Base-by-base conservation (phyloP, 2,888 invertebrate species). In the Orthosia gothica region DNA sequence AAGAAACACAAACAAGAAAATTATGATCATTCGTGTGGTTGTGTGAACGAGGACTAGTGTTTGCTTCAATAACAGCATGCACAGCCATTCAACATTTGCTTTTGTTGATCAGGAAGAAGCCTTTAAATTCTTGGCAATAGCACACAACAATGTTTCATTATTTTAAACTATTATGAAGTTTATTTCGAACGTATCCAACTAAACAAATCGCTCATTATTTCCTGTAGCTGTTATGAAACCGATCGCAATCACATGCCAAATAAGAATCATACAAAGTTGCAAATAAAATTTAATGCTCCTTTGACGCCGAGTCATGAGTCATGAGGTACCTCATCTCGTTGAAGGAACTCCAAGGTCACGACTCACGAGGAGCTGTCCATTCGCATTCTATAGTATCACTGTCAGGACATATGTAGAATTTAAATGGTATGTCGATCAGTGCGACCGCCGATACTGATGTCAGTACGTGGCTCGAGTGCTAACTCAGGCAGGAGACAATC, bases 311-410 rank as follows among this genome's bases (percentile, higher is more conserved):
- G 70, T 84, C 83, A 84, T 64, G 32, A n/a, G 18, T 70, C 64
- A 65, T 76, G 70, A 63, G 70, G 66, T 64, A 69, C 66, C 74
- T 70, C 72, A 81, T 75, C 66, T 83, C 66, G 70, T 54, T 70
- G 74, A 74, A 70, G 66, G 52, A 58, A 70, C 79, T 45, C 54
- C 91, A 92, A 92, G 92, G 92, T 80, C 88, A 88, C 81, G 80
- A 86, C 91, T 80, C 88, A 88, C 81, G 80, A 86, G 81, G 87
- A 87, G 82, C 84, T 74, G 75, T 64, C 68, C 69, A 77, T 87
- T 84, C 79, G 85, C 89, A 89, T 90, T 84, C 79, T 72, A 50
- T 54, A 73, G 64, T 68, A 74, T 58, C 72, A 47, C 50, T 65
- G 63, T 68, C 74, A 20, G 54, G 32, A 81, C 87, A 78, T 74